Conservation (phyloP, 2,888 invertebrate species). For the Spisula subtruncata region DNA sequence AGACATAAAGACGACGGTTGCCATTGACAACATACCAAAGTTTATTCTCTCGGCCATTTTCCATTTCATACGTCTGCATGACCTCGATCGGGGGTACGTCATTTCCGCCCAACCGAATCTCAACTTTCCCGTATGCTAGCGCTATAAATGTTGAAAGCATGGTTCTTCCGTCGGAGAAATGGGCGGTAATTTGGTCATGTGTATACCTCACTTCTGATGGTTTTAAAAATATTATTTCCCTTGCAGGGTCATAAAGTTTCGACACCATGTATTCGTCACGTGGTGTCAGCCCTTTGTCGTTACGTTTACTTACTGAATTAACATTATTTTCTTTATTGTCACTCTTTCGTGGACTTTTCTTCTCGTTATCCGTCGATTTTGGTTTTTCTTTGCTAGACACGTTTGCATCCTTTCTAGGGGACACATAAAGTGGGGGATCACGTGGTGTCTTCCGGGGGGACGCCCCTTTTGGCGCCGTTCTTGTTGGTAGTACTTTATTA, state of each 20-base stretch:
- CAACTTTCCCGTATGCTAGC: conserved; percentile 58
- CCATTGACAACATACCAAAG: conserved; percentile 72
- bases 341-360: conserved; percentile 39
- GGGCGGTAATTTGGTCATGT: conserved; percentile 68
- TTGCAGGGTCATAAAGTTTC: conserved; percentile 58
- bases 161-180: conserved; percentile 68
- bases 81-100: conserved; percentile 70
- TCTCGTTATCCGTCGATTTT: conserved; percentile 6
- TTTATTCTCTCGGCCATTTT: conserved; percentile 50
- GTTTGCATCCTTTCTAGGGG: conserved; percentile 53
- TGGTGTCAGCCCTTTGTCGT: conserved; percentile 64
- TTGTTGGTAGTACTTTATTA: conserved; percentile 66
- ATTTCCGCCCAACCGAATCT: conserved; percentile 64
- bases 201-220: conserved; percentile 70
- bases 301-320: conserved; percentile 38
- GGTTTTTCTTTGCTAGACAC: not conserved
- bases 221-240: conserved; percentile 65
- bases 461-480: not conserved
- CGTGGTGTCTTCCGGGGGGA: conserved; percentile 61
- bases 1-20: conserved; percentile 68
- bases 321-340: conserved; percentile 24
- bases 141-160: conserved; percentile 66
- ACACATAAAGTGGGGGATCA: conserved; percentile 54
- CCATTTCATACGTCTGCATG: conserved; percentile 63
- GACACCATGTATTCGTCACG: conserved; percentile 70